Percentiles rank a stretch among this genome's conserved stretches.
These are phyloP conservation scores for Nanorana parkeri DNA, from an alignment of 2,113 vertebrate species.

Conservation along the genomic window DNA sequence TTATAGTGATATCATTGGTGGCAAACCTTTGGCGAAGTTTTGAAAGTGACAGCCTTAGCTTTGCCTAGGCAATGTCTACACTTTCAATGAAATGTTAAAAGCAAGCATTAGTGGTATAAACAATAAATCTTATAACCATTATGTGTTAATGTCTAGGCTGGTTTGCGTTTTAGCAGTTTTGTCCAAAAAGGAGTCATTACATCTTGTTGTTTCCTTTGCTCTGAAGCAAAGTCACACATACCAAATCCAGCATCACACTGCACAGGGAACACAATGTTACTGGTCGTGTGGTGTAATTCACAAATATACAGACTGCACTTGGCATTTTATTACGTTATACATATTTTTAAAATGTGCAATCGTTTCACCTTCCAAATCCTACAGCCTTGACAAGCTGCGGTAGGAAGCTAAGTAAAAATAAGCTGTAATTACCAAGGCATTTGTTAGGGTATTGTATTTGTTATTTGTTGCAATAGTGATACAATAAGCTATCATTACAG, in stretches of 20 bases:
- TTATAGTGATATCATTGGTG: no score
- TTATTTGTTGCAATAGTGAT: slow-evolving; percentile 32
- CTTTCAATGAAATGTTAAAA: no score
- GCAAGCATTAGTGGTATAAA: no score
- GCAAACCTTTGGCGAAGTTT: no score
- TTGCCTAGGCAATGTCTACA: no score
- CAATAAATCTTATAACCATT: no score
- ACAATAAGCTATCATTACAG: slow-evolving; percentile 46
- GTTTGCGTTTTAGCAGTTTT: neutral
- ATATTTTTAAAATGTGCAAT: slow-evolving; percentile 55
- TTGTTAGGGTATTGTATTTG: slow-evolving; percentile 42
- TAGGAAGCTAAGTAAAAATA: slow-evolving; percentile 44
- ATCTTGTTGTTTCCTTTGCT: slow-evolving; percentile 26
- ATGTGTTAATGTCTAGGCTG: no score
- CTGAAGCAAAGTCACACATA: slow-evolving; percentile 29
- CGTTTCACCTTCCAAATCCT: slow-evolving; percentile 49
- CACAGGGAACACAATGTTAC: slow-evolving; percentile 52
- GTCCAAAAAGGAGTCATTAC: slow-evolving; percentile 18
- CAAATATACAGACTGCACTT: slow-evolving; percentile 47
- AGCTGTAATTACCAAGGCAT: slow-evolving; percentile 50
- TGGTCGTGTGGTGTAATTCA: slow-evolving; percentile 51
- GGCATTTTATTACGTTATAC: slow-evolving; percentile 53
- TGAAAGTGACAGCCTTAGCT: no score
- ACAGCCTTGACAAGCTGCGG: slow-evolving; percentile 38
- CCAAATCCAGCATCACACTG: slow-evolving; percentile 32